These are phyloP conservation scores for Philhelius pedissequus DNA, from an alignment of 2,888 invertebrate genomes.

Conservation along the genomic window DNA sequence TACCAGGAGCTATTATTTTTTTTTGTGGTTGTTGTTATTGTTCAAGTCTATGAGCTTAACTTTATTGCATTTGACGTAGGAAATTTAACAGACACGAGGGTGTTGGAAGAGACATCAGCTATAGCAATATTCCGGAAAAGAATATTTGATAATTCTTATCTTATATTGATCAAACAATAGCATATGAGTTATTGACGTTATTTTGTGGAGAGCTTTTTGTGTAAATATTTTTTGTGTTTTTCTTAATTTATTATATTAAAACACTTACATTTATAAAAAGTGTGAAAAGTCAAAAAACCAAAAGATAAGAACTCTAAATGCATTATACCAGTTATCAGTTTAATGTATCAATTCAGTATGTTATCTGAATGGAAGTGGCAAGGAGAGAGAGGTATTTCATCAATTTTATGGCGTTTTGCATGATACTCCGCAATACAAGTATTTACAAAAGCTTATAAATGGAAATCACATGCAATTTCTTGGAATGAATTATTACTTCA, in stretches of 20 bases:
- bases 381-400: not conserved
- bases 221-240: not conserved
- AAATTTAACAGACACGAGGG: not conserved
- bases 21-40: not conserved
- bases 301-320: not conserved
- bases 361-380: not conserved
- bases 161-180: conserved; percentile 1
- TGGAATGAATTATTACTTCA: not conserved
- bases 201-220: not conserved
- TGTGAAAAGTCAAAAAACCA: not conserved
- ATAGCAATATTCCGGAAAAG: not conserved
- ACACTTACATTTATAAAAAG: not conserved
- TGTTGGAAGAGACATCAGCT: not conserved
- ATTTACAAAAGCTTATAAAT: not conserved
- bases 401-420: not conserved
- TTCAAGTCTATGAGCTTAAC: not conserved
- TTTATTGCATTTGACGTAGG: not conserved
- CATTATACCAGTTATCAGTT: not conserved
- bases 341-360: not conserved
- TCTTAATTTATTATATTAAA: not conserved
- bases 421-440: not conserved
- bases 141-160: not conserved
- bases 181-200: not conserved
- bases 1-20: not conserved
- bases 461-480: not conserved